Evolutionary conservation across 2,797 vertebrate species (phyloP), one percentile per base, ranked within the genome.

Genomic region (Sternarchorhynchus goeldii): DNA sequence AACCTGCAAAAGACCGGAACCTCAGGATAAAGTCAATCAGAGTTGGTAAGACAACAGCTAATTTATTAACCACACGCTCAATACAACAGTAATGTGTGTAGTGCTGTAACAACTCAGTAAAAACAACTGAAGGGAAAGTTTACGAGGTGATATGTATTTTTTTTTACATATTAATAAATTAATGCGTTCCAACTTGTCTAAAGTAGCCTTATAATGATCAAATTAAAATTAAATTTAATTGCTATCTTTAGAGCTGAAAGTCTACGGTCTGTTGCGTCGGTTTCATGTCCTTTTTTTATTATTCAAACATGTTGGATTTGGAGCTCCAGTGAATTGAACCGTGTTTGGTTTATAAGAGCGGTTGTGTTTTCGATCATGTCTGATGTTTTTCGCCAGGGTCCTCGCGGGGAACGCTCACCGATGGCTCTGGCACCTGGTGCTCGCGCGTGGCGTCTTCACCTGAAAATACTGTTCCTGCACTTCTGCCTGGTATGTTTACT

Each of bases 401-500:
- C 71, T 34, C 14, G 17, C 65, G 55, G 50, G 56, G 73, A 59
- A 72, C 39, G 77, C 20, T 45, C 34, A 57, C 75, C 64, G 70
- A 87, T 87, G 85, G 75, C 64, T 63, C 50, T 12, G 57, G 57
- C 63, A 31, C 36, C 34, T 18, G 45, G 53, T n/a, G 45, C 41
- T 18, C 71, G 53, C 63, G 50, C 34, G 20, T 17, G 68, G 34
- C 29, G 39, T 53, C 34, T 60, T 29, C 57, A 85, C 63, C 75
- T 80, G 72, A 73, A 70, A 66, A 82, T 78, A 68, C 70, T 86
- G 34, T 18, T 83, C 5, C 59, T 83, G 70, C 76, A 67, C 8
- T 70, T 81, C 4, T 77, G 81, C 7, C 77, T 83, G 76, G 87
- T 88, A 84, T 5, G 86, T 85, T 50, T 55, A 17, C 53, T 60